A percentile compares a stretch with the other conserved stretches of the same genome.
Evolutionary conservation across 2,113 vertebrate species (phyloP).

Genomic region (Naja naja): DNA sequence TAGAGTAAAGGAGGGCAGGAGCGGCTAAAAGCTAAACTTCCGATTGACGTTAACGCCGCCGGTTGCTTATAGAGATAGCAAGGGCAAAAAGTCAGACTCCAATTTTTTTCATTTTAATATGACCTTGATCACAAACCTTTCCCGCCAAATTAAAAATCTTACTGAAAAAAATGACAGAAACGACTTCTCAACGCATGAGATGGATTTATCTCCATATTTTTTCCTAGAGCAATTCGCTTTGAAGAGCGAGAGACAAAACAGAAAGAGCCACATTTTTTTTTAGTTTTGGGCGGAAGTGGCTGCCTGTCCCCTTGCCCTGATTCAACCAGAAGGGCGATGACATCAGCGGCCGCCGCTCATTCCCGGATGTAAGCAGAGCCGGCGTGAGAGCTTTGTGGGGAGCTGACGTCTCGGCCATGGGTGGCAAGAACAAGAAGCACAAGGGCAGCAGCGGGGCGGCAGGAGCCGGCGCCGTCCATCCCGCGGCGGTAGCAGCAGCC

Average conservation of each 20-base stretch:
- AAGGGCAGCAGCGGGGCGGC: slow-evolving; percentile 53
- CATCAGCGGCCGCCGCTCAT: background rate
- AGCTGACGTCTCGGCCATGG: slow-evolving; percentile 65
- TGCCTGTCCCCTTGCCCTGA: background rate
- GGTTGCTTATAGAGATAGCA: background rate
- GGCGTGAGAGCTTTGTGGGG: background rate
- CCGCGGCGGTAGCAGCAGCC: slow-evolving; percentile 58
- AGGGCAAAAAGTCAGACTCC: rapidly evolving
- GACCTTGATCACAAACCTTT: background rate
- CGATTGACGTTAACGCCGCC: background rate
- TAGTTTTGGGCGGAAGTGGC: background rate
- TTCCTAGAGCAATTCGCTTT: background rate
- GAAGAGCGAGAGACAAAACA: background rate
- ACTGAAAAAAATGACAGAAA: background rate
- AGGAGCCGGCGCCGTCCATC: slow-evolving; percentile 35
- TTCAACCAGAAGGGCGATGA: background rate
- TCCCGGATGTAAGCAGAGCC: background rate
- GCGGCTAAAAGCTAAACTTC: background rate
- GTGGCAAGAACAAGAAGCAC: slow-evolving; percentile 90
- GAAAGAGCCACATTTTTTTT: background rate
- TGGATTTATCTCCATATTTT: background rate
- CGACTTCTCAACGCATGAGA: background rate
- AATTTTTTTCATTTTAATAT: background rate
- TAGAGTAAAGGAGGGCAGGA: background rate
- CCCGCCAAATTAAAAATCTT: background rate